These are phyloP conservation scores for Nowickia ferox DNA, from an alignment of 2,888 invertebrate genomes.

Conservation along the genomic window DNA sequence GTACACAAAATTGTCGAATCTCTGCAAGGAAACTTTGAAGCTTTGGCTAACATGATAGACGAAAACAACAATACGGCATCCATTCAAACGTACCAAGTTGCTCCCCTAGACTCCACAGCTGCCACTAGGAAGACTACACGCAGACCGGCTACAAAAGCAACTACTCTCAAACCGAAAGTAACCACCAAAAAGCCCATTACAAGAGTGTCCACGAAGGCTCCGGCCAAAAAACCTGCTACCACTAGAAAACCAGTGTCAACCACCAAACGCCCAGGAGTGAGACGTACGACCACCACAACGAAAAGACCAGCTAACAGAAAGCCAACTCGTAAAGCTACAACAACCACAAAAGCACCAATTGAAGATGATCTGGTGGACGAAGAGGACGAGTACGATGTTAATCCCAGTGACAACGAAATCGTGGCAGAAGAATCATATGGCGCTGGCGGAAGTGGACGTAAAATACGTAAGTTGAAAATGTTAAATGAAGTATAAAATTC, in stretches of 20 bases:
- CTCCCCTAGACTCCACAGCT: constrained; percentile 55
- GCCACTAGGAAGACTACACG: constrained; percentile 78
- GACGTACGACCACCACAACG: constrained; percentile 82
- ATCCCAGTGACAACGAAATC: constrained; percentile 80
- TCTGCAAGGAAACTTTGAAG: constrained; percentile 92
- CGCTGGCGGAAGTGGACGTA: constrained; percentile 78
- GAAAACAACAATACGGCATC: constrained; percentile 82
- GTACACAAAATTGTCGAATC: constrained; percentile 93
- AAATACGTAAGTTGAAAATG: constrained; percentile 81
- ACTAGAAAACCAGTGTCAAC: constrained; percentile 74
- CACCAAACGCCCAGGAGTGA: constrained; percentile 77
- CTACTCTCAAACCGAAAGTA: constrained; percentile 73
- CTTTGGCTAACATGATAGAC: constrained; percentile 90
- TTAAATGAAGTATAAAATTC: constrained; percentile 42
- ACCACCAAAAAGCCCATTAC: constrained; percentile 77
- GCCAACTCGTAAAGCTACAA: constrained; percentile 79
- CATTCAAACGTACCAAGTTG: constrained; percentile 74
- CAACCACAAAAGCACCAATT: constrained; percentile 75
- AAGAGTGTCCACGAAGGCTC: constrained; percentile 78
- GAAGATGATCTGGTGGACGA: constrained; percentile 80
- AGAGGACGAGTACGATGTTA: constrained; percentile 80
- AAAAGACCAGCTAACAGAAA: constrained; percentile 81
- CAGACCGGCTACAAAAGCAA: constrained; percentile 79
- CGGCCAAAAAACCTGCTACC: constrained; percentile 74
- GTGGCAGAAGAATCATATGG: constrained; percentile 75